phyloP scores from a whole-genome alignment of 2,113 vertebrate genomes.

The Rhabdomys dilectus region DNA sequence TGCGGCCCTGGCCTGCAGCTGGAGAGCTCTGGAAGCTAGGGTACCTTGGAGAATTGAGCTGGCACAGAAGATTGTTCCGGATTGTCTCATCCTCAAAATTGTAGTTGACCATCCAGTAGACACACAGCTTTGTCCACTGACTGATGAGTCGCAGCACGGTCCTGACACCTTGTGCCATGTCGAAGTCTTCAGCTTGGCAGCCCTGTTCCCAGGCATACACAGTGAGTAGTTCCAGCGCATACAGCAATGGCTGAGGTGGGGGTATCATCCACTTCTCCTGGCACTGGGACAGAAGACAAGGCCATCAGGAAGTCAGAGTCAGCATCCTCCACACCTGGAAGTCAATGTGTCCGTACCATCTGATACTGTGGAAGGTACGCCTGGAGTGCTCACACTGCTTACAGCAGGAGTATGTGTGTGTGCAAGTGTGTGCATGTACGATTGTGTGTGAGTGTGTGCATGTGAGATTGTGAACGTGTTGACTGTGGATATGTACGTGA shows the following conservation, averaged over 20 bases:
- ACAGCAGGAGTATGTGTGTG: not conserved
- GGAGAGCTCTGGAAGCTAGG: rapidly evolving
- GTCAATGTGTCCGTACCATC: not conserved
- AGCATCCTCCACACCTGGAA: not conserved
- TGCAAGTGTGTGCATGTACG: not conserved
- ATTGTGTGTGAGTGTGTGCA: not conserved
- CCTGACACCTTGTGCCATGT: not conserved
- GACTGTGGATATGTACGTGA: not conserved
- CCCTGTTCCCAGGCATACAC: slow-evolving; percentile 73
- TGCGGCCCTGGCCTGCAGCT: too few species aligned
- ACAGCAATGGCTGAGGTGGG: rapidly evolving
- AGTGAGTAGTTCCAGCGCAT: slow-evolving; percentile 45
- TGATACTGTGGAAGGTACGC: too few species aligned
- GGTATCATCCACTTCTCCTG: rapidly evolving
- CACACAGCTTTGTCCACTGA: not conserved
- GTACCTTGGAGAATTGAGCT: slow-evolving; percentile 55
- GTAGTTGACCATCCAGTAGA: slow-evolving; percentile 69
- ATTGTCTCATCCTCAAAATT: slow-evolving; percentile 42
- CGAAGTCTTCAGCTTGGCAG: not conserved
- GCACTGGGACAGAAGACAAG: slow-evolving; percentile 3
- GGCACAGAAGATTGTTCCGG: not conserved
- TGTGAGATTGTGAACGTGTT: not conserved
- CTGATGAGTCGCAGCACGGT: slow-evolving; percentile 46
- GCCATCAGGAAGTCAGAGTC: not conserved
- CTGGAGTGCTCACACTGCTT: not conserved